Conservation (phyloP, 1,140 invertebrate species). For the Cyclina sinensis region DNA sequence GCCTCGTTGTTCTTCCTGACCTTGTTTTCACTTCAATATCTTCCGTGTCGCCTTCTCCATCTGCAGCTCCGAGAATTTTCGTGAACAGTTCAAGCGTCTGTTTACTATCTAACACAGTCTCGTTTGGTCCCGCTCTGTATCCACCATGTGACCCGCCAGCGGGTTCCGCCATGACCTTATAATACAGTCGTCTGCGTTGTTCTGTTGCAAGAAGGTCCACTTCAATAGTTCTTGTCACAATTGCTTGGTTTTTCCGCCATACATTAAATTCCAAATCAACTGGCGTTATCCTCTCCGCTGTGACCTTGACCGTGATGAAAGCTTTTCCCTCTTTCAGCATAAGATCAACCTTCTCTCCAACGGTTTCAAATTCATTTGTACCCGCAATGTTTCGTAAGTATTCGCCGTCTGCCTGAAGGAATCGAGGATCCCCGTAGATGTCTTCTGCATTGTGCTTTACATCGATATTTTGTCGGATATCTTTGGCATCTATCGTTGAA, state of each 20-base stretch:
- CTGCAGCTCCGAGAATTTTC: slow-evolving; percentile 80
- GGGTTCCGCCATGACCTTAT: slow-evolving; percentile 81
- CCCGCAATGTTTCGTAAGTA: slow-evolving; percentile 43
- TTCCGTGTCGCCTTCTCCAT: slow-evolving; percentile 77
- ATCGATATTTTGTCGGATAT: slow-evolving; percentile 83
- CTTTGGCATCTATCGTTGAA: slow-evolving; percentile 79
- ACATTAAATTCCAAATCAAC: slow-evolving; percentile 84
- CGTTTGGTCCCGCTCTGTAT: slow-evolving; percentile 52
- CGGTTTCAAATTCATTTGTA: slow-evolving; percentile 84
- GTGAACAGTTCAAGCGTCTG: slow-evolving; percentile 81
- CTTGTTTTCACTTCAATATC: slow-evolving; percentile 74
- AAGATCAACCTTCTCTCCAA: slow-evolving; percentile 85
- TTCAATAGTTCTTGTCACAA: slow-evolving; percentile 85
- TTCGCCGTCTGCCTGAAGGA: slow-evolving; percentile 82
- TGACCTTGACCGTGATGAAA: slow-evolving; percentile 82
- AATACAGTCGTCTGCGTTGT: slow-evolving; percentile 81
- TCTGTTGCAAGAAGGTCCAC: slow-evolving; percentile 84
- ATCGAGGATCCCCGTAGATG: slow-evolving; percentile 81
- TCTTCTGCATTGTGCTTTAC: slow-evolving; percentile 85
- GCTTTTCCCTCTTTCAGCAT: slow-evolving; percentile 83
- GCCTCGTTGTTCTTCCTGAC: slow-evolving; percentile 71
- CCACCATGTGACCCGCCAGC: slow-evolving; percentile 50
- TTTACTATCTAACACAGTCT: slow-evolving; percentile 78
- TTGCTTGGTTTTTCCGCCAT: slow-evolving; percentile 85
- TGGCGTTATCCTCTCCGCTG: slow-evolving; percentile 83